phyloP scores from a whole-genome alignment of 1,140 invertebrate genomes.

The Halyomorpha halys region DNA sequence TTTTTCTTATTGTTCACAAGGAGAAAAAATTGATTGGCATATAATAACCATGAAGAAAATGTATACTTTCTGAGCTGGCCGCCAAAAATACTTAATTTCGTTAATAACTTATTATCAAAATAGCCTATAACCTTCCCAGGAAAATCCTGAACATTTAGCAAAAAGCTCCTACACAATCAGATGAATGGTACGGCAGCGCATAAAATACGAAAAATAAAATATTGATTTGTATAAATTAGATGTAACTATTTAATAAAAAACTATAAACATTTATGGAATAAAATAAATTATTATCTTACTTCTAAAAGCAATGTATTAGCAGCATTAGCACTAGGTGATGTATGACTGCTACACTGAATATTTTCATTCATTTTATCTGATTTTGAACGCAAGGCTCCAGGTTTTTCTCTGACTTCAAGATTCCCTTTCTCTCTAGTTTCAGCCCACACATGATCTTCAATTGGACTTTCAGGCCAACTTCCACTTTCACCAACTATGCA shows the following conservation, averaged over 20 bases:
- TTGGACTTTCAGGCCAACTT: constrained; percentile 14
- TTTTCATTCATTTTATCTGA: constrained; percentile 33
- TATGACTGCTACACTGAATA: constrained; percentile 27
- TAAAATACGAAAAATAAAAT: too few relatives aligned
- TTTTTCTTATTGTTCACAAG: too few relatives aligned
- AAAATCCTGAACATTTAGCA: too few relatives aligned
- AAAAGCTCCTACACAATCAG: too few relatives aligned
- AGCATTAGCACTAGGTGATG: constrained; percentile 22
- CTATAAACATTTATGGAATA: background rate
- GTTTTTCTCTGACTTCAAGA: constrained; percentile 36
- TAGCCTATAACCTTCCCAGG: too few relatives aligned
- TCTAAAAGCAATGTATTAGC: constrained; percentile 20
- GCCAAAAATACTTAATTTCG: too few relatives aligned
- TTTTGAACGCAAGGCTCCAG: constrained; percentile 25
- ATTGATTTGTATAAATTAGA: too few relatives aligned
- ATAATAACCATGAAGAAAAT: too few relatives aligned
- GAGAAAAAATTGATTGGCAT: too few relatives aligned
- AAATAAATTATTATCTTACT: background rate
- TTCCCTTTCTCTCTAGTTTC: constrained; percentile 34
- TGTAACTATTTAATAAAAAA: background rate
- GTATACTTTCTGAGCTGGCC: too few relatives aligned
- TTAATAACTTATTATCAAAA: too few relatives aligned
- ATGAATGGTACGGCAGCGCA: too few relatives aligned
- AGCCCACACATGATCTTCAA: constrained; percentile 25
- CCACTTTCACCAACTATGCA: constrained; percentile 23